Conservation (phyloP, 1,140 invertebrate species). For the Meloidogyne floridensis region DNA sequence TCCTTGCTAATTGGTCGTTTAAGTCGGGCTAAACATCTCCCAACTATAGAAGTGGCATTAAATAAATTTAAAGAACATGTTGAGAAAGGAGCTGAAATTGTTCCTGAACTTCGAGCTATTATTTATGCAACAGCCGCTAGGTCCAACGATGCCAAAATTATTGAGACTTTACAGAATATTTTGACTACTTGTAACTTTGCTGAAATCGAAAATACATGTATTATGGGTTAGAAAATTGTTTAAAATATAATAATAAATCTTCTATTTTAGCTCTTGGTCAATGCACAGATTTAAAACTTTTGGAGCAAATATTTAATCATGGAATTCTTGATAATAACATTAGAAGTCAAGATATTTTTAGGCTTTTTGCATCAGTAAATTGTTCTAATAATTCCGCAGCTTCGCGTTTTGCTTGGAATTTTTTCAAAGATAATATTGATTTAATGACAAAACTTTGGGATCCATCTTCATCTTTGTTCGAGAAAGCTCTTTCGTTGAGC, state of each 20-base stretch:
- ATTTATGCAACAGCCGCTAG: conserved; percentile 81
- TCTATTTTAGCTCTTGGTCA: conserved; percentile 68
- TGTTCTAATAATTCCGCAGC: conserved; percentile 69
- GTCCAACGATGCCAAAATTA: conserved; percentile 75
- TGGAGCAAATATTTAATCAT: conserved; percentile 44
- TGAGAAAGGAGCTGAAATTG: conserved; percentile 72
- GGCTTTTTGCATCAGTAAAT: conserved; percentile 78
- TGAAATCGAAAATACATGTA: conserved; percentile 88
- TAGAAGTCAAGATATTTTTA: conserved; percentile 83
- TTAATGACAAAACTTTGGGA: conserved; percentile 68
- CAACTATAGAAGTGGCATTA: conserved; percentile 76
- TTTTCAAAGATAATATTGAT: conserved; percentile 83
- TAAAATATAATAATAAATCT: conserved; percentile 73
- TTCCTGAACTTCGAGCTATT: conserved; percentile 82
- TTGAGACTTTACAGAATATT: conserved; percentile 78
- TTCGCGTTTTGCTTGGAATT: conserved; percentile 83
- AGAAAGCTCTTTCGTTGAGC: conserved; percentile 46
- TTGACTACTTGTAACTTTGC: conserved; percentile 83
- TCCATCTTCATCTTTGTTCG: conserved; percentile 56
- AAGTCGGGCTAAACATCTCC: conserved; percentile 78
- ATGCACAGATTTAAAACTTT: conserved; percentile 20
- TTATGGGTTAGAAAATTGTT: conserved; percentile 76
- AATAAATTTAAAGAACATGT: conserved; percentile 76
- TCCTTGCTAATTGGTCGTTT: conserved; percentile 82
- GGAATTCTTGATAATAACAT: conserved; percentile 86